Evolutionary conservation across 2,888 invertebrate species (phyloP).

Genomic region (Eugnorisma glareosa): DNA sequence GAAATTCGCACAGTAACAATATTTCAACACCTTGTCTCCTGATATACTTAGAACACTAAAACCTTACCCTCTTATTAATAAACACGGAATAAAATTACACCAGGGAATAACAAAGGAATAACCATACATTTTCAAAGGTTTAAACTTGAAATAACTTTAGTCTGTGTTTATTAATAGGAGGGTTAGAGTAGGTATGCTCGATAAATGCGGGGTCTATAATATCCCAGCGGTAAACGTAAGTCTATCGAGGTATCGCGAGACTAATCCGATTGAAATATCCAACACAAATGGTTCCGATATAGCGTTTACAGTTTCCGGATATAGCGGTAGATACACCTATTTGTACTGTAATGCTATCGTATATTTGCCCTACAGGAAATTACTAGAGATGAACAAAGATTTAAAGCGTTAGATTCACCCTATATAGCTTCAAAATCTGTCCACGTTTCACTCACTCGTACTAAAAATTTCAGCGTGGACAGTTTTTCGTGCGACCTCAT

Average conservation of each 20-base stretch:
- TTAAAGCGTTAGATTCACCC: background rate
- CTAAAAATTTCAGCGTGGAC: background rate
- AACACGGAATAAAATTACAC: no score
- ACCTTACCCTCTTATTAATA: no score
- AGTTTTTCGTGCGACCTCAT: background rate
- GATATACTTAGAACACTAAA: background rate
- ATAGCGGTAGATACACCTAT: background rate
- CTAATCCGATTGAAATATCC: slow-evolving; percentile 21
- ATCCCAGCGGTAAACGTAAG: background rate
- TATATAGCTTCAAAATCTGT: background rate
- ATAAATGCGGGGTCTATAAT: background rate
- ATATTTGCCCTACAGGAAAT: background rate
- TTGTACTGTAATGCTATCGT: background rate
- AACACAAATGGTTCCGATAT: background rate
- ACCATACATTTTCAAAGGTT: no score
- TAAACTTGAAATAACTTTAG: no score
- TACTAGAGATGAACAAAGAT: background rate
- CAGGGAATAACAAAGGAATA: no score
- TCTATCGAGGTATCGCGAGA: background rate
- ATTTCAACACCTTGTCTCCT: background rate
- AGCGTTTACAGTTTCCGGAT: background rate
- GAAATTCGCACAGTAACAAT: background rate
- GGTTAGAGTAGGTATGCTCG: no score
- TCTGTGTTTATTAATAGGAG: no score
- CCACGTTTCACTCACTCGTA: background rate